Percentiles rank a stretch among this genome's conserved stretches.
phyloP scores from a whole-genome alignment of 2,113 vertebrate genomes.

The Microtus montanus region DNA sequence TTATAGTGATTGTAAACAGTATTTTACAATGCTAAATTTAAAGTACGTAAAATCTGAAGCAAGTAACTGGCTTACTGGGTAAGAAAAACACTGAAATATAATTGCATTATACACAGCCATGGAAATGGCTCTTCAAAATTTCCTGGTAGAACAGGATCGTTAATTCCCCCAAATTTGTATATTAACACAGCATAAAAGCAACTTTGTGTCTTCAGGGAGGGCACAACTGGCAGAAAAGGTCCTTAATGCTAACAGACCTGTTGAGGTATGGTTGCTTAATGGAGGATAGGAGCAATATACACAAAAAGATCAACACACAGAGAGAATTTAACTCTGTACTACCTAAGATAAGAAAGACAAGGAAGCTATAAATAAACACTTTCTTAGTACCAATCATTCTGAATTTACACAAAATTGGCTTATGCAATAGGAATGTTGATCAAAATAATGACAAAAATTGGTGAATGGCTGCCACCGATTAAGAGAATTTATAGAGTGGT shows the following conservation, averaged over 20 bases:
- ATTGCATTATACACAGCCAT: constrained; percentile 21
- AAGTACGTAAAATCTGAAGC: constrained; percentile 32
- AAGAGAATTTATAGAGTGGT: neutral
- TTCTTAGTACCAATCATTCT: constrained; percentile 47
- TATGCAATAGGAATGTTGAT: constrained; percentile 4
- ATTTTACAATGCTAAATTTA: constrained; percentile 37
- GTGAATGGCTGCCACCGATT: neutral
- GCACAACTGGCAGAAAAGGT: constrained; percentile 26
- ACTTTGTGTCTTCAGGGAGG: constrained; percentile 58
- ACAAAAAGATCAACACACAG: constrained; percentile 20
- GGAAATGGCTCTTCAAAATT: constrained; percentile 11
- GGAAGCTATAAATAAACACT: constrained; percentile 38
- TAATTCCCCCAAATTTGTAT: neutral
- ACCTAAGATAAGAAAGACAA: constrained; percentile 55
- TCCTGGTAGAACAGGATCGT: neutral
- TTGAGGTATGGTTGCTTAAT: constrained; percentile 62
- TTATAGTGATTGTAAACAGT: neutral
- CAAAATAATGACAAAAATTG: neutral
- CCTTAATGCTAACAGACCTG: constrained; percentile 44
- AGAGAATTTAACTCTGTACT: constrained; percentile 21
- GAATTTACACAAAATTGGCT: constrained; percentile 58
- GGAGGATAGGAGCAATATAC: constrained; percentile 44
- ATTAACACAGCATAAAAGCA: constrained; percentile 41
- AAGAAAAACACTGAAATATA: constrained; percentile 30
- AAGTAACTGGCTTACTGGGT: constrained; percentile 26